Evolutionary conservation across 2,888 invertebrate genomes (phyloP), one percentile per base, ranked within the genome.

Genomic region (Hydrotaea diabolus): DNA sequence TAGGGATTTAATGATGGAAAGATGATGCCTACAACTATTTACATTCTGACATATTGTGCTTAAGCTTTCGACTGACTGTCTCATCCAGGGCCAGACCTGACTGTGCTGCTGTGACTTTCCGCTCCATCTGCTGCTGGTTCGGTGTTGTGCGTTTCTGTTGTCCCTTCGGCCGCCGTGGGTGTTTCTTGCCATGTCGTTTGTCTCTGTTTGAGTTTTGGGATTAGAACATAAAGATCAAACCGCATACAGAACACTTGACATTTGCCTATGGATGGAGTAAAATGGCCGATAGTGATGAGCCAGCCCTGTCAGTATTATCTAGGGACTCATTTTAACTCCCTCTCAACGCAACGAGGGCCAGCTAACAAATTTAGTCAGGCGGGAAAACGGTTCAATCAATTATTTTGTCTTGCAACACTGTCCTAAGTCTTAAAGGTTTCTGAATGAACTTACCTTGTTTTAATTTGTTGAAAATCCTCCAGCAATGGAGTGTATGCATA

Each of bases 21-120:
- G n/a, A 87, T 83, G 73, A 76, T 84, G 86, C 87, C 87, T 86
- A 64, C 86, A 87, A 86, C 87, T 87, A 87, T 87, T 87, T 87
- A 83, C 87, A 86, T 81, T 76, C 46, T 86, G 81, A 83, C 86
- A 85, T 75, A 84, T 86, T 87, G 86, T 77, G 66, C 19, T n/a
- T 55, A 71, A 59, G 71, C 62, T 49, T 74, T 43, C 55, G 21
- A 19, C 49, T 71, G 23, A 39, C 39, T 39, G 39, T 39, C 8
- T 53, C n/a, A 53, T 36, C 55, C 19, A 36, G 55, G 13, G 39
- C 31, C 31, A 7, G 31, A 31, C 3, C 2, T 31, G 7, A n/a
- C n/a, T n/a, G n/a, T n/a, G n/a, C n/a, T n/a, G n/a, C n/a, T n/a
- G n/a, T n/a, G n/a, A n/a, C n/a, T n/a, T n/a, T n/a, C n/a, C n/a